Percentiles rank a stretch among this genome's conserved stretches.
Conservation (phyloP, 2,113 vertebrate species). For the Coryphaenoides rupestris region DNA sequence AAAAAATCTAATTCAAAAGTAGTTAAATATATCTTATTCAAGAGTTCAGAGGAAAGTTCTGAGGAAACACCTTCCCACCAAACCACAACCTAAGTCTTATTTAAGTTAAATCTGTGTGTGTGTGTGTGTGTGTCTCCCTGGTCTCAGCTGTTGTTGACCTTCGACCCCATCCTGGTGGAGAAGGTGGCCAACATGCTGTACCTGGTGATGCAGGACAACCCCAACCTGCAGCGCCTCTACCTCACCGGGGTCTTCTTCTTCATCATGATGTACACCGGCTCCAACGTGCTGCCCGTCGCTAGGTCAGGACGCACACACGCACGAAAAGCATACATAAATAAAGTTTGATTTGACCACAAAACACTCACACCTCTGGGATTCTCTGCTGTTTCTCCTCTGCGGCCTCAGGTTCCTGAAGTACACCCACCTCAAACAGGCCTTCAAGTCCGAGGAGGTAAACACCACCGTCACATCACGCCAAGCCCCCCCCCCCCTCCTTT, state of each 20-base stretch:
- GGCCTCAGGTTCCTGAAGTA: constrained; percentile 91
- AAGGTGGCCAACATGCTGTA: constrained; percentile 91
- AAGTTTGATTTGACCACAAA: background rate
- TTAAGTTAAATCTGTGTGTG: too few species aligned
- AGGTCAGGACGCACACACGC: constrained; percentile 73
- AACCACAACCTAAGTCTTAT: too few species aligned
- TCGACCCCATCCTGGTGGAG: constrained; percentile 98
- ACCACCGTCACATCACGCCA: background rate
- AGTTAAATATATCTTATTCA: too few species aligned
- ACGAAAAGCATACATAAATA: background rate
- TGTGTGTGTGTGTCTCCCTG: too few species aligned
- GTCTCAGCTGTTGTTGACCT: constrained; percentile 89
- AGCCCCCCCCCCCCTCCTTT: background rate
- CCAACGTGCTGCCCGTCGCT: constrained; percentile 95
- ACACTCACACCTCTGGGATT: background rate
- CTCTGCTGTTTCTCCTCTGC: constrained; percentile 4
- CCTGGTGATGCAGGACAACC: constrained; percentile 96
- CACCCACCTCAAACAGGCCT: constrained; percentile 94
- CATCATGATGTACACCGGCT: constrained; percentile 99
- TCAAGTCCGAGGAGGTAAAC: constrained; percentile 95
- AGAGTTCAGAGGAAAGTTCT: too few species aligned
- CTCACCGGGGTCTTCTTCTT: constrained; percentile 97
- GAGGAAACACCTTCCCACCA: too few species aligned
- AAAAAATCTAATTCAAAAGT: too few species aligned
- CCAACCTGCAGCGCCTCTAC: constrained; percentile 94